Conservation (phyloP, 1,140 invertebrate species). For the Idris sp. region DNA sequence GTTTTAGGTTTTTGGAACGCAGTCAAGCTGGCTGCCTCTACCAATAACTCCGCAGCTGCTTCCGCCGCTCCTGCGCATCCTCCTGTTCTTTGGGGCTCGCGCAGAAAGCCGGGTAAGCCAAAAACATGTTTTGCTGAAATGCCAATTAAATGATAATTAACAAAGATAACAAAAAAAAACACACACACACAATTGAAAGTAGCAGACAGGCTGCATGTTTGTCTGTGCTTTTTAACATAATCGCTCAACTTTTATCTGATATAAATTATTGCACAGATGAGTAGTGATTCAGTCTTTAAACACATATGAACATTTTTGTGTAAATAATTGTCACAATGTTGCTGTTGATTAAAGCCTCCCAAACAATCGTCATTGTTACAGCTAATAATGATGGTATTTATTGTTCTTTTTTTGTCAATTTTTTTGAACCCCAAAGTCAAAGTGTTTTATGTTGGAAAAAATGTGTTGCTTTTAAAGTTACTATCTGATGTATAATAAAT, state of each 20-base stretch:
- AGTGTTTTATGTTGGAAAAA: too few relatives aligned
- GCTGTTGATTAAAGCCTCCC: too few relatives aligned
- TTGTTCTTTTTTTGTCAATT: too few relatives aligned
- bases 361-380: too few relatives aligned
- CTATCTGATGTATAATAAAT: too few relatives aligned
- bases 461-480: too few relatives aligned
- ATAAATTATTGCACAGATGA: conserved; percentile 3
- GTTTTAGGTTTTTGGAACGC: conserved; percentile 77
- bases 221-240: conserved; percentile 4
- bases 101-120: conserved; percentile 85
- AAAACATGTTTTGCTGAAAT: conserved; percentile 26
- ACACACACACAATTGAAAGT: too few relatives aligned
- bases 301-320: too few relatives aligned
- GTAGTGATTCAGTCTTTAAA: conserved; percentile 8
- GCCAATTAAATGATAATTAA: conserved; percentile 11
- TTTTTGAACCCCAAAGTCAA: too few relatives aligned
- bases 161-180: neutral
- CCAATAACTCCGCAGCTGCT: conserved; percentile 80
- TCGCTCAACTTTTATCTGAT: conserved; percentile 14
- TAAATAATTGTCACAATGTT: too few relatives aligned
- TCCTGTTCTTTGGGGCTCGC: conserved; percentile 86
- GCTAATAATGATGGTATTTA: too few relatives aligned
- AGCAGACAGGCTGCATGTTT: conserved; percentile 1
- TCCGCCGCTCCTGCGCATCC: conserved; percentile 81
- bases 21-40: conserved; percentile 84